phyloP scores from a whole-genome alignment of 2,888 invertebrate genomes.

The Strigamia maritima region DNA sequence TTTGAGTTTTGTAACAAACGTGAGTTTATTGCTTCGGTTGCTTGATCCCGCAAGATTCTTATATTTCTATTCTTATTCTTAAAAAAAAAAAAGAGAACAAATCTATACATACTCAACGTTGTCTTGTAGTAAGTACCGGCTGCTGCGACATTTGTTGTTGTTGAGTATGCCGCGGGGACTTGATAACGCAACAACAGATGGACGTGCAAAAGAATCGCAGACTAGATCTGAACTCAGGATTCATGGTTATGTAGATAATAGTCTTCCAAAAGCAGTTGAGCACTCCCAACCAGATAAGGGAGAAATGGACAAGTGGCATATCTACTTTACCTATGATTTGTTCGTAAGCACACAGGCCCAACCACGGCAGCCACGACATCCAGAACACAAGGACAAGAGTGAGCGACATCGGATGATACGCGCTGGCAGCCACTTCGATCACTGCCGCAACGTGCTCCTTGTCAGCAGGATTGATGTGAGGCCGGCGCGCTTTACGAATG shows the following conservation, averaged over 20 bases:
- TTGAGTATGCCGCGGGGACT: background rate
- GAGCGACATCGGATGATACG: constrained; percentile 94
- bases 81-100: too few species aligned
- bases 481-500: constrained; percentile 75
- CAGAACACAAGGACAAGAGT: constrained; percentile 85
- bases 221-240: constrained; percentile 88
- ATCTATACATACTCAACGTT: too few species aligned
- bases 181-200: constrained; percentile 66
- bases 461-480: constrained; percentile 55
- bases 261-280: constrained; percentile 92
- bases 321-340: constrained; percentile 46
- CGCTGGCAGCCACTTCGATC: constrained; percentile 85
- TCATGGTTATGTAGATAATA: constrained; percentile 80
- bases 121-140: background rate
- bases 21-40: too few species aligned
- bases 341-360: constrained; percentile 74
- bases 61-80: too few species aligned
- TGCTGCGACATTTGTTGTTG: background rate
- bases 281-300: constrained; percentile 39
- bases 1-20: too few species aligned
- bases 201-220: constrained; percentile 82
- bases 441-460: constrained; percentile 82
- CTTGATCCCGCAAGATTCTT: too few species aligned
- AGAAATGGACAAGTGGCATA: constrained; percentile 40
- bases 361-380: constrained; percentile 91